These are phyloP conservation scores for Knipowitschia caucasica DNA, from an alignment of 2,797 vertebrate species.

Conservation along the genomic window DNA sequence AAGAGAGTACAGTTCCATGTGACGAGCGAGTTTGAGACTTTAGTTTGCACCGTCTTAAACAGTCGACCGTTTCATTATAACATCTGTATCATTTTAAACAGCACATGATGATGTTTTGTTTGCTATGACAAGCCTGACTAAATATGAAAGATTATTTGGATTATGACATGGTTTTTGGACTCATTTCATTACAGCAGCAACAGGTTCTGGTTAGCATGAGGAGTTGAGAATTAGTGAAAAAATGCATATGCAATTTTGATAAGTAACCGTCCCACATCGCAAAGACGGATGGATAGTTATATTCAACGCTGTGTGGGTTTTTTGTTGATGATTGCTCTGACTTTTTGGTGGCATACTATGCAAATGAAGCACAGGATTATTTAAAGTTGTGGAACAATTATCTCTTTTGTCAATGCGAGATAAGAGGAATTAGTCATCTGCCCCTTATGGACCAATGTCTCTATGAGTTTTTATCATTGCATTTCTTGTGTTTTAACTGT, in stretches of 20 bases:
- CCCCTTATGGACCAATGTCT: too few relatives aligned
- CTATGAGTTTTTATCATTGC: too few relatives aligned
- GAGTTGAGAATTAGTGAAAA: background rate
- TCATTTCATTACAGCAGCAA: background rate
- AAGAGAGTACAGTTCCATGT: slow-evolving; percentile 55
- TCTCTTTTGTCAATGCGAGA: too few relatives aligned
- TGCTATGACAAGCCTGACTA: slow-evolving; percentile 38
- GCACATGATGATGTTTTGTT: slow-evolving; percentile 50
- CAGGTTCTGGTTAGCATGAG: background rate
- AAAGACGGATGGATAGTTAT: background rate
- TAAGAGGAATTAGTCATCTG: too few relatives aligned
- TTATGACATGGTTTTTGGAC: slow-evolving; percentile 14
- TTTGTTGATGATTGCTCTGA: background rate
- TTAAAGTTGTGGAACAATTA: too few relatives aligned
- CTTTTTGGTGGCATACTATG: too few relatives aligned
- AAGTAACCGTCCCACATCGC: background rate
- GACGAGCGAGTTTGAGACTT: slow-evolving; percentile 49
- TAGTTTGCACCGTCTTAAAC: slow-evolving; percentile 38
- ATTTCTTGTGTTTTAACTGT: too few relatives aligned
- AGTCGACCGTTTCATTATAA: slow-evolving; percentile 27
- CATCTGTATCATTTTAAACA: slow-evolving; percentile 41
- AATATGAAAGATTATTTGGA: slow-evolving; percentile 35
- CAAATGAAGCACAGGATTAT: too few relatives aligned
- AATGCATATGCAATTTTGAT: background rate
- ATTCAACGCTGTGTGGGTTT: background rate